Evolutionary conservation across 2,797 vertebrate genomes (phyloP), one percentile per base, ranked within the genome.

Genomic region (Valencia hispanica): DNA sequence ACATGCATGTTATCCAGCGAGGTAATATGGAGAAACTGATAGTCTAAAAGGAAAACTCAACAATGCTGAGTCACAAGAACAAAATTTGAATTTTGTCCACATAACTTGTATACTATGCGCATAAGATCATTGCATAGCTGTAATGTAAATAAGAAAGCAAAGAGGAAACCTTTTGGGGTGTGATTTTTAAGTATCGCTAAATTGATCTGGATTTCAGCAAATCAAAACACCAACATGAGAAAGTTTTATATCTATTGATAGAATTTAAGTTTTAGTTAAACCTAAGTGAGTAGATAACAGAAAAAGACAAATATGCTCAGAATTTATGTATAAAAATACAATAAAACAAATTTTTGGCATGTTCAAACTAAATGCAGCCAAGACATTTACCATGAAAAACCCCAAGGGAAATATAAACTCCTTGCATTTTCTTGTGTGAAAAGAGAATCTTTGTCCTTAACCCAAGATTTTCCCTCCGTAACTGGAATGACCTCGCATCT

Each of bases 401-500:
- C 92, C 84, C 92, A 75, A 63, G 92, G 91, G 92, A 93, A 92
- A 93, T 92, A 93, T 91, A 93, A 84, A 77, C 87, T 84, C 89
- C 82, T 53, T 89, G 89, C 84, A 80, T 14, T 80, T 84, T 86
- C 83, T 70, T 50, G 74, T 86, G 89, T 87, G 87, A 87, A 89
- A 82, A 77, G 84, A 91, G 84, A 92, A 89, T 93, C 82, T 92
- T 91, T 88, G 88, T 92, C 92, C 93, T 91, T 84, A 93, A 91
- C 91, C 90, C 86, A 89, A 91, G 91, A 90, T 87, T 93, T 92
- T 92, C 80, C 32, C 86, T 82, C 83, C 72, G 82, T 92, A 87
- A 89, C 92, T 86, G 85, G 88, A 93, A 83, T 93, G 94, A 95
- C 94, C 93, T 94, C 87, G 88, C 93, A 95, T 95, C 94, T 94